These are phyloP conservation scores for Pampusana beccarii DNA, from an alignment of 2,113 vertebrate genomes.

Conservation along the genomic window DNA sequence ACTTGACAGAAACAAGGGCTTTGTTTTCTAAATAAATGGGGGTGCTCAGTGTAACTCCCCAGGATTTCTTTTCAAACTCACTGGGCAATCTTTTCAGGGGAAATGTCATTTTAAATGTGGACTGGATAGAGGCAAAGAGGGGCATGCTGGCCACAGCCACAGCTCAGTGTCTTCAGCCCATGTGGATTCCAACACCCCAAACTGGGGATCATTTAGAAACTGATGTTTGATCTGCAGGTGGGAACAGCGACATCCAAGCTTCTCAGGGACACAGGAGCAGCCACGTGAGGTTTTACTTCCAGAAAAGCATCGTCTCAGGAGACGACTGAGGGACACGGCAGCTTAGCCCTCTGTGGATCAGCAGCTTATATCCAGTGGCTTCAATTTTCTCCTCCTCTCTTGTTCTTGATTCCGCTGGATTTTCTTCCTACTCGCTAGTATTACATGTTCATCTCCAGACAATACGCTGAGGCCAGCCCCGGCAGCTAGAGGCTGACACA, in stretches of 20 bases:
- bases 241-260: background rate
- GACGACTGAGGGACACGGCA: background rate
- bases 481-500: background rate
- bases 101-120: too few species aligned
- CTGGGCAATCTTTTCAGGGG: background rate
- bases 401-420: conserved; percentile 6
- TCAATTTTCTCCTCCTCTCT: conserved; percentile 16
- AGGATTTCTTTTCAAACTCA: background rate
- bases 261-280: background rate
- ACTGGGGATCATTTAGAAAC: background rate
- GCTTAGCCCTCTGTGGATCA: conserved; percentile 33
- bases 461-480: background rate
- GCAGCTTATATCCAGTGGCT: conserved; percentile 51
- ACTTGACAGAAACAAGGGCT: background rate
- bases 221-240: accelerated
- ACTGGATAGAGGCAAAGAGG: too few species aligned
- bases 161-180: background rate
- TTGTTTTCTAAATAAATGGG: background rate
- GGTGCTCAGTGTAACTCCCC: background rate
- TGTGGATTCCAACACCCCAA: background rate
- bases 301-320: background rate
- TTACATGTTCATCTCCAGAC: conserved; percentile 30
- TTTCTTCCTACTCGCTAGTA: background rate
- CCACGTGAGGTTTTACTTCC: background rate
- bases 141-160: accelerated